Evolutionary conservation across 1,140 invertebrate genomes (phyloP).

Genomic region (Drosophila ficusphila): DNA sequence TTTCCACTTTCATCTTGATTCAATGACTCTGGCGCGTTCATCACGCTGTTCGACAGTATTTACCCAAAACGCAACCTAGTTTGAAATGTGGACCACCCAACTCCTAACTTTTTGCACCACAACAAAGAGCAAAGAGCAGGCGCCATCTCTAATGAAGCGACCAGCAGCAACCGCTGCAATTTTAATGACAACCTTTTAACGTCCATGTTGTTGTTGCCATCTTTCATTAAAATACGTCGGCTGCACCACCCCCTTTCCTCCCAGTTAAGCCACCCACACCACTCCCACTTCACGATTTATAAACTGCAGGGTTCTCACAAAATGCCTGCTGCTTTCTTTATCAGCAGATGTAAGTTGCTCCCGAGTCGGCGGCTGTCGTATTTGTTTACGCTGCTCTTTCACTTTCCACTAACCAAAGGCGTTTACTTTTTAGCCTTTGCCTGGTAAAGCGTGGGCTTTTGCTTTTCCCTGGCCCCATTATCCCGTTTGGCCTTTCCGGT

Average conservation of each 20-base stretch:
- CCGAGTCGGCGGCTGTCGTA: constrained; percentile 43
- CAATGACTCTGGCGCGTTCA: constrained; percentile 56
- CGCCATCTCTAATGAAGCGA: constrained; percentile 60
- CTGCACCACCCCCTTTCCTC: neutral
- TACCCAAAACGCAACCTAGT: constrained; percentile 74
- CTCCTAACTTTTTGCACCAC: neutral
- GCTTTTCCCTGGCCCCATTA: constrained; percentile 67
- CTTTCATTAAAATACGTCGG: constrained; percentile 70
- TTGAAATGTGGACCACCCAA: constrained; percentile 19
- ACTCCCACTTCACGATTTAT: constrained; percentile 4
- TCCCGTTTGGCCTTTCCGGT: constrained; percentile 43
- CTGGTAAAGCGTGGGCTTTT: constrained; percentile 40
- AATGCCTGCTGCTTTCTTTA: constrained; percentile 62
- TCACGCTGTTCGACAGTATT: constrained; percentile 47
- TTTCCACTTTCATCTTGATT: constrained; percentile 78
- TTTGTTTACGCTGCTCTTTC: constrained; percentile 77
- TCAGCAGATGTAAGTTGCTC: constrained; percentile 75
- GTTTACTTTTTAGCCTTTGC: constrained; percentile 61
- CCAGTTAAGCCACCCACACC: neutral
- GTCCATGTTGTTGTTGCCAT: constrained; percentile 70
- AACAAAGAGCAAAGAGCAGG: constrained; percentile 44
- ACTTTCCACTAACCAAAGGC: constrained; percentile 73
- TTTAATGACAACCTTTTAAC: constrained; percentile 81
- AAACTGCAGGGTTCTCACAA: constrained; percentile 6
- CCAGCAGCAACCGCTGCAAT: constrained; percentile 58